A percentile compares a stretch with the other conserved stretches of the same genome.
Conservation (phyloP, 1,140 invertebrate genomes). For the Kradibia gibbosae region DNA sequence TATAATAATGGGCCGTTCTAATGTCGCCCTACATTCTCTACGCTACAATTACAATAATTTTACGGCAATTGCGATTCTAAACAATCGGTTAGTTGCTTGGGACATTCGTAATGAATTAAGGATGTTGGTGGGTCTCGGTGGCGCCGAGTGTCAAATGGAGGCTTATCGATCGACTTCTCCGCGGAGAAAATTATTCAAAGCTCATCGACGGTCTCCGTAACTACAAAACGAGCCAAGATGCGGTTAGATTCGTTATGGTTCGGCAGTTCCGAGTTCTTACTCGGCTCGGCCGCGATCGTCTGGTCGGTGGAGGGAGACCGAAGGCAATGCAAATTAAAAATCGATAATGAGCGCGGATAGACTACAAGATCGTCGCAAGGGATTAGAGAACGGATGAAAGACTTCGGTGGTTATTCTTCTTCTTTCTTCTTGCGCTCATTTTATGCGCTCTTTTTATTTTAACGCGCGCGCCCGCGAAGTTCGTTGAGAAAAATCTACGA, state of each 20-base stretch:
- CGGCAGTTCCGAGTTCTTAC: background rate
- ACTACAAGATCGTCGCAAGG: background rate
- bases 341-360: conserved; percentile 5
- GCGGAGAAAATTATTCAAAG: background rate
- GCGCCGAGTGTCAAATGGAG: background rate
- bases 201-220: too few species aligned
- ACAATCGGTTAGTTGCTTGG: too few species aligned
- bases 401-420: too few species aligned
- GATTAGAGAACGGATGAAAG: too few species aligned
- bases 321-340: conserved; percentile 25
- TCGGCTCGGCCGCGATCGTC: background rate
- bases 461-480: too few species aligned
- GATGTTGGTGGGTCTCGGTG: background rate
- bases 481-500: too few species aligned
- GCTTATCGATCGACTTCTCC: background rate
- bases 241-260: background rate
- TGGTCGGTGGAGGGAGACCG: background rate
- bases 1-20: too few species aligned
- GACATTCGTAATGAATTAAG: background rate
- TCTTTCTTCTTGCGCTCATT: too few species aligned
- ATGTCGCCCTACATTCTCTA: too few species aligned
- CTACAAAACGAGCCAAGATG: background rate
- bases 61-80: too few species aligned
- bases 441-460: too few species aligned
- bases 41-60: too few species aligned